A percentile compares a stretch with the other conserved stretches of the same genome.
These are phyloP conservation scores for Enteromius fasciolatus DNA, from an alignment of 2,797 vertebrate genomes.

Conservation along the genomic window DNA sequence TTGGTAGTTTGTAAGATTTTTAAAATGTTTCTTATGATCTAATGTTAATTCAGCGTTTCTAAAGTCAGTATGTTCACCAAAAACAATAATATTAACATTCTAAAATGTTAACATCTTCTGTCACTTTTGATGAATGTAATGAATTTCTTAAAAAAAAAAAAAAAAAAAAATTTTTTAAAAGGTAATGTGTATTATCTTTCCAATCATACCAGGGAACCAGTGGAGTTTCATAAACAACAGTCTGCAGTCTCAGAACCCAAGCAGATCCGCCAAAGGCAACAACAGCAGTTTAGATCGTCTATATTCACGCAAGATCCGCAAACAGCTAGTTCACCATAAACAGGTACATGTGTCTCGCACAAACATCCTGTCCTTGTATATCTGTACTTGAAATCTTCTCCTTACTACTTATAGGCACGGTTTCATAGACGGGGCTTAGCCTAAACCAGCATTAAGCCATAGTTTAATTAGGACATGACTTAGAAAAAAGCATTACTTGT, in stretches of 20 bases:
- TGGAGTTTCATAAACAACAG: constrained; percentile 99
- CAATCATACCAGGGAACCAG: constrained; percentile 85
- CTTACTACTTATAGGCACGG: not conserved
- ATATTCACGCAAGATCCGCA: constrained; percentile 98
- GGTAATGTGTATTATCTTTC: not conserved
- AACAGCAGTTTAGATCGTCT: constrained; percentile 94
- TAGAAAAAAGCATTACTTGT: no score
- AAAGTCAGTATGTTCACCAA: not conserved
- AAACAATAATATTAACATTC: not conserved
- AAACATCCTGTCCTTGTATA: not conserved
- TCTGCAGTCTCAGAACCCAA: constrained; percentile 92
- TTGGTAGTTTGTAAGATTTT: not conserved
- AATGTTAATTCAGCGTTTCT: not conserved
- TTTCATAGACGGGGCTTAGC: no score
- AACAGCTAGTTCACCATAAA: constrained; percentile 98
- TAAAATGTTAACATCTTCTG: not conserved
- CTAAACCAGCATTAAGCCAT: no score
- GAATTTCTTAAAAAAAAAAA: not conserved
- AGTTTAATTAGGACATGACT: no score
- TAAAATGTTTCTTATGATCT: not conserved
- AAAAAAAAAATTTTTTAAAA: no score
- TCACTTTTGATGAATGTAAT: not conserved
- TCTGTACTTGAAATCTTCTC: not conserved
- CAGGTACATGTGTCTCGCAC: constrained; percentile 87
- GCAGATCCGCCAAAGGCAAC: constrained; percentile 87